Conservation (phyloP, 2,888 invertebrate species). For the Andrena camellia region DNA sequence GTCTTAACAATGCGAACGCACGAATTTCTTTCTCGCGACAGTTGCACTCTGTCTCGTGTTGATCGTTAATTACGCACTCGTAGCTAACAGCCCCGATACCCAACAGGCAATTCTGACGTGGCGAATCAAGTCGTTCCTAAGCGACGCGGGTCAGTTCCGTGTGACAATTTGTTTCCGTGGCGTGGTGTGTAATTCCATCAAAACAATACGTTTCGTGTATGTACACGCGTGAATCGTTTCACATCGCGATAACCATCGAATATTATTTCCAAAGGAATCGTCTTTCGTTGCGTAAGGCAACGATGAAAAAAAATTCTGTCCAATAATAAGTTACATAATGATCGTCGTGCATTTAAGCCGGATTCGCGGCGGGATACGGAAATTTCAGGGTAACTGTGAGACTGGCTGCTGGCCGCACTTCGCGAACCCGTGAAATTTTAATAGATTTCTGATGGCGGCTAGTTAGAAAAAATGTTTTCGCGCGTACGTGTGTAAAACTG, state of each 20-base stretch:
- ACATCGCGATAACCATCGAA: background rate
- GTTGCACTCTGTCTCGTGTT: background rate
- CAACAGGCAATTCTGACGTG: background rate
- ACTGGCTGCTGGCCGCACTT: background rate
- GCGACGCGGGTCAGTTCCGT: background rate
- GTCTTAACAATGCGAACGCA: background rate
- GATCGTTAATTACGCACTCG: background rate
- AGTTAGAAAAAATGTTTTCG: background rate
- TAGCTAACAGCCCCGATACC: slow-evolving; percentile 5
- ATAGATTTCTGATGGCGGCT: slow-evolving; percentile 7
- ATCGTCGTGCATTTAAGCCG: slow-evolving; percentile 33
- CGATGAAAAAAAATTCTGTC: slow-evolving; percentile 39
- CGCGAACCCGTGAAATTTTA: background rate
- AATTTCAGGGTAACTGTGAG: slow-evolving; percentile 48
- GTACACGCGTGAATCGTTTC: background rate
- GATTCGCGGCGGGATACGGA: slow-evolving; percentile 26
- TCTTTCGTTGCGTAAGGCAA: background rate
- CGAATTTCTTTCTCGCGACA: background rate
- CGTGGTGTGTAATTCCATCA: background rate
- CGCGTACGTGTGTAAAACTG: background rate
- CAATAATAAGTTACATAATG: slow-evolving; percentile 53
- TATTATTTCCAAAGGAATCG: slow-evolving; percentile 27
- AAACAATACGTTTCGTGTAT: background rate
- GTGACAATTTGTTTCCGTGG: background rate
- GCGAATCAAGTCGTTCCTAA: slow-evolving; percentile 14